Percentiles rank a stretch among this genome's conserved stretches.
Conservation (phyloP, 2,113 vertebrate species). For the Numida meleagris region DNA sequence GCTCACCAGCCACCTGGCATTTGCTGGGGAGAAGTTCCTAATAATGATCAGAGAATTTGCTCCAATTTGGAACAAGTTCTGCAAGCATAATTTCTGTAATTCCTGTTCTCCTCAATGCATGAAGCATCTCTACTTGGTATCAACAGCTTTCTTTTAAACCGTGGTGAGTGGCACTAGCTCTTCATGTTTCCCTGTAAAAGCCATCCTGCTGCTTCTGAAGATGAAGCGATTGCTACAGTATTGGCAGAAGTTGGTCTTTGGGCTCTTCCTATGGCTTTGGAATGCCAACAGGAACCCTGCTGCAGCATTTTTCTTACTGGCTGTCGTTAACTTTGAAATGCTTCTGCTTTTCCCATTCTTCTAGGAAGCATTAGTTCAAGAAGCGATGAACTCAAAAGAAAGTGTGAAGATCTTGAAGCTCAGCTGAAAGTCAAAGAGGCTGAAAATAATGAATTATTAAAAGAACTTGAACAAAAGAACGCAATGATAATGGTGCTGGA, state of each 20-base stretch:
- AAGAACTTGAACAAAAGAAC: constrained; percentile 93
- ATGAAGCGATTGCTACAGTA: not conserved
- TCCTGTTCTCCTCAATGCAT: not conserved
- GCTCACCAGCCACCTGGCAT: not conserved
- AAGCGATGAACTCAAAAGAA: constrained; percentile 85
- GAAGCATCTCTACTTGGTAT: not conserved
- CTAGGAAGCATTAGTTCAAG: constrained; percentile 77
- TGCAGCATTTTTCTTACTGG: not conserved
- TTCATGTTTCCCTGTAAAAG: not conserved
- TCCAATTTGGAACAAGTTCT: not conserved
- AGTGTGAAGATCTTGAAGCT: constrained; percentile 92
- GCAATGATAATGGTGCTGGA: constrained; percentile 93
- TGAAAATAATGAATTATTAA: constrained; percentile 88
- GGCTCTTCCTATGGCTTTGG: not conserved
- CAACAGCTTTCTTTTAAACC: not conserved
- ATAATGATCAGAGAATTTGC: not conserved
- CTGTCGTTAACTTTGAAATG: not conserved
- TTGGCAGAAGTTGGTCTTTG: not conserved
- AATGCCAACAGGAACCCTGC: not conserved
- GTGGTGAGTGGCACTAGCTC: not conserved
- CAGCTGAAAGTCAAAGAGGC: constrained; percentile 90
- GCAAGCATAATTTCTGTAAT: not conserved
- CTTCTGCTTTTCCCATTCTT: not conserved
- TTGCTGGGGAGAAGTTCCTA: not conserved
- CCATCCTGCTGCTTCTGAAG: not conserved